A percentile compares a stretch with the other conserved stretches of the same genome.
phyloP scores from a whole-genome alignment of 2,113 vertebrate genomes.

The Chamaetylas fuelleborni region DNA sequence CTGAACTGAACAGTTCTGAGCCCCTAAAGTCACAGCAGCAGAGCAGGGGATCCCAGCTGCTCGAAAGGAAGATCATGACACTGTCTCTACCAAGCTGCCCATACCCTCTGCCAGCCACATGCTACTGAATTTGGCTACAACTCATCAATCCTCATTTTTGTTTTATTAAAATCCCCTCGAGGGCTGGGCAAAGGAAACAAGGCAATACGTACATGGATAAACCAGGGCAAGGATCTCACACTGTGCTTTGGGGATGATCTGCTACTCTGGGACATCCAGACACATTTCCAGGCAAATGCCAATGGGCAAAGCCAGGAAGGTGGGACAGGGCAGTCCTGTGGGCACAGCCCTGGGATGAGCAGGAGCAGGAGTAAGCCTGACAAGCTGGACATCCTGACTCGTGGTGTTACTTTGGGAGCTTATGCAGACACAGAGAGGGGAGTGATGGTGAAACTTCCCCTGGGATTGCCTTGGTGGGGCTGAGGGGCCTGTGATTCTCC shows the following conservation, averaged over 20 bases:
- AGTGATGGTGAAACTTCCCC: fast-evolving
- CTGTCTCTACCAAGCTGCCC: not conserved
- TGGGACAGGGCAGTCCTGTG: fast-evolving
- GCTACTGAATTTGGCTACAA: not conserved
- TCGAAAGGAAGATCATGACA: not conserved
- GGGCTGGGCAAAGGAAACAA: not conserved
- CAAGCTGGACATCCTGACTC: fast-evolving
- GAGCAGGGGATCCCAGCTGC: not conserved
- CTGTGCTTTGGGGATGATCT: not conserved
- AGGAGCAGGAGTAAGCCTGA: not conserved
- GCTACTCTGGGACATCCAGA: not conserved
- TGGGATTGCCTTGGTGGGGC: not conserved
- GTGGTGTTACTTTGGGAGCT: not conserved
- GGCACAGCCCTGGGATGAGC: not conserved
- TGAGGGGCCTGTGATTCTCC: not conserved
- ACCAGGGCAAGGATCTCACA: not conserved
- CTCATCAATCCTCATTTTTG: not conserved
- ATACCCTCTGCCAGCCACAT: not conserved
- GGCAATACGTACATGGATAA: not conserved
- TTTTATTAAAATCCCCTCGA: not conserved
- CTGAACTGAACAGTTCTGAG: not conserved
- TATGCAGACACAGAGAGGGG: not conserved
- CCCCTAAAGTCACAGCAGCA: not conserved
- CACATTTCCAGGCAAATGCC: not conserved
- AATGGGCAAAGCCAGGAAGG: fast-evolving